Evolutionary conservation across 2,888 invertebrate genomes (phyloP).

Genomic region (Conops quadrifasciatus): DNA sequence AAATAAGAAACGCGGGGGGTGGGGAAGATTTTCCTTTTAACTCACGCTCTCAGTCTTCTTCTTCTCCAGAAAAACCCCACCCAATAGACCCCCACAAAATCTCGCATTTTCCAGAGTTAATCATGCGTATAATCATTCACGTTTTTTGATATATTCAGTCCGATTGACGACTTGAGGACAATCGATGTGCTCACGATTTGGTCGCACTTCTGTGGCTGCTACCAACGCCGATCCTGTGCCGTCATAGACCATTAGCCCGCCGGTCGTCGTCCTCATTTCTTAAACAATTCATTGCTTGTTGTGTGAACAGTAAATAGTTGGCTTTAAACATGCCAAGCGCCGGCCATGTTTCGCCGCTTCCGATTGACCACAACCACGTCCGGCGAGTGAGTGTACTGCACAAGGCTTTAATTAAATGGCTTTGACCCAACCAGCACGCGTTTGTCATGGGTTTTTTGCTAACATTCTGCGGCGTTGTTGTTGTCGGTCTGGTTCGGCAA

Average conservation of each 20-base stretch:
- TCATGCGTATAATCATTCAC: slow-evolving; percentile 17
- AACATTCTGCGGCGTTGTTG: slow-evolving; percentile 18
- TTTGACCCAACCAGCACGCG: slow-evolving; percentile 8
- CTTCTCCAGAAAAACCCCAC: no score
- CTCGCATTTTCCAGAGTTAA: slow-evolving; percentile 33
- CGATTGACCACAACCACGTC: slow-evolving; percentile 19
- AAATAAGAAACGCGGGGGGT: not conserved
- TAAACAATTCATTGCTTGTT: not conserved
- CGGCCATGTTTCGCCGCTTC: slow-evolving; percentile 21
- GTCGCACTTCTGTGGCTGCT: slow-evolving; percentile 9
- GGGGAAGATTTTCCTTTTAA: not conserved
- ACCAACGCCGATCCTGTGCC: not conserved
- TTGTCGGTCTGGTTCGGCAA: not conserved
- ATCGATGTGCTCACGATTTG: not conserved
- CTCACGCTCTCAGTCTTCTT: not conserved
- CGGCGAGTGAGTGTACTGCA: slow-evolving; percentile 11
- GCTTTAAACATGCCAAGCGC: slow-evolving; percentile 6
- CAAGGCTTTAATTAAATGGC: slow-evolving; percentile 21
- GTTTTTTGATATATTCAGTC: slow-evolving; percentile 3
- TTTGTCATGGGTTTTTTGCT: slow-evolving; percentile 25
- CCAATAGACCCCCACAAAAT: not conserved
- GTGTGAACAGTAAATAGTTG: slow-evolving; percentile 3
- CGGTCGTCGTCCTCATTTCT: slow-evolving; percentile 9
- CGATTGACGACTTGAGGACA: slow-evolving; percentile 8
- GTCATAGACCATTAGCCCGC: not conserved